Evolutionary conservation across 2,888 invertebrate genomes (phyloP).

Genomic region (Thera britannica): DNA sequence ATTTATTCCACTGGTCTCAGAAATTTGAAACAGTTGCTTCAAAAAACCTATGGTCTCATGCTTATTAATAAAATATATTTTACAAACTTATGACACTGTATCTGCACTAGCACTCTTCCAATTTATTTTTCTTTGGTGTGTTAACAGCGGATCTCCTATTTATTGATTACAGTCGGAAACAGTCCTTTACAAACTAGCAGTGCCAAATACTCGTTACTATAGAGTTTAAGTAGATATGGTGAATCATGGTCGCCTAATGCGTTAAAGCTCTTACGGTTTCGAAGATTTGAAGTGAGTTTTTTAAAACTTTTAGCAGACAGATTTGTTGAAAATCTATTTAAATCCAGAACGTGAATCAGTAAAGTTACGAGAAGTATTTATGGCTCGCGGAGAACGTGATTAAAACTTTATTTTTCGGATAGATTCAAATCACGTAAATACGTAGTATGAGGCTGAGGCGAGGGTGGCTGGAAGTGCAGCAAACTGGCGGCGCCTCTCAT

Average conservation of each 20-base stretch:
- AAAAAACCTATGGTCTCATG: too few species aligned
- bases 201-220: too few species aligned
- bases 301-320: constrained; percentile 15
- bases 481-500: constrained; percentile 68
- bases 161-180: too few species aligned
- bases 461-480: constrained; percentile 53
- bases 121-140: too few species aligned
- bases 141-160: too few species aligned
- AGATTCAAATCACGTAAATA: constrained; percentile 50
- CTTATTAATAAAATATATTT: too few species aligned
- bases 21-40: too few species aligned
- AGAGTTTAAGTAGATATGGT: too few species aligned
- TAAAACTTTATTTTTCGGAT: constrained; percentile 42
- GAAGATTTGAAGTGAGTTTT: constrained; percentile 12
- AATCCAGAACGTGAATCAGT: constrained; percentile 36
- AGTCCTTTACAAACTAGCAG: too few species aligned
- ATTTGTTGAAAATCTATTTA: constrained; percentile 28
- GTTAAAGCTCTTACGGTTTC: background rate
- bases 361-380: constrained; percentile 37
- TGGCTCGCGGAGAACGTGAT: constrained; percentile 38
- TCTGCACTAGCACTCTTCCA: too few species aligned
- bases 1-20: background rate
- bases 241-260: background rate
- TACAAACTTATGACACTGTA: too few species aligned
- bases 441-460: constrained; percentile 41